These are phyloP conservation scores for human DNA, from an alignment of 2,113 vertebrate genomes.

Conservation along the genomic window GRCh38 chr6:77024001-77024500, in stretches of 20 bases:
- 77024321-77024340: neutral
- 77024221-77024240: neutral
- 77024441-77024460: neutral
- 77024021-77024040: neutral
- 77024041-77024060: neutral
- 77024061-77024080: neutral
- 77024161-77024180: neutral
- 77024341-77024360: neutral
- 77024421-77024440: neutral
- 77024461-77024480: neutral
- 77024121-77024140: neutral
- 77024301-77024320: neutral
- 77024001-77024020: neutral
- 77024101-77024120: no score
- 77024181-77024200: neutral
- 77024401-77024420: neutral
- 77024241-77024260: neutral
- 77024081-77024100: neutral
- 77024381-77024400: neutral
- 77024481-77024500: neutral
- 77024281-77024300: neutral
- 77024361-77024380: neutral
- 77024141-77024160: no score
- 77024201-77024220: neutral
- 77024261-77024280: neutral